Percentiles rank a stretch among this genome's conserved stretches.
These are phyloP conservation scores for Drosophila sordidula DNA, from an alignment of 2,888 invertebrate species.

Conservation along the genomic window DNA sequence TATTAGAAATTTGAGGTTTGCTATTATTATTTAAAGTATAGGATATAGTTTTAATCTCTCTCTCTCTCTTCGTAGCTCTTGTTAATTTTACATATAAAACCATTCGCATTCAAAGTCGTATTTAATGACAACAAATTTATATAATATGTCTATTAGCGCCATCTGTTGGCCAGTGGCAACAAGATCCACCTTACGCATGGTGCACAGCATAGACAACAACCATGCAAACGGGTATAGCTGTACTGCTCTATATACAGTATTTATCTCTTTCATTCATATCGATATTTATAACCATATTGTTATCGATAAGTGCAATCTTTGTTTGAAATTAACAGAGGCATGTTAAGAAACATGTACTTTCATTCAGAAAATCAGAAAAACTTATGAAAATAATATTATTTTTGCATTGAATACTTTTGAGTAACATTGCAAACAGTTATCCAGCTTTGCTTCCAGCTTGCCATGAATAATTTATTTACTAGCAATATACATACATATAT, in stretches of 20 bases:
- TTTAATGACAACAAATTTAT: not conserved
- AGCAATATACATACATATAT: too few species aligned
- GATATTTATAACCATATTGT: not conserved
- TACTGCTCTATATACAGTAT: not conserved
- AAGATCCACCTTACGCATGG: not conserved
- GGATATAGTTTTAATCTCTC: too few species aligned
- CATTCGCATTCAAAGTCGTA: not conserved
- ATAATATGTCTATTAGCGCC: conserved; percentile 15
- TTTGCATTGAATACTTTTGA: too few species aligned
- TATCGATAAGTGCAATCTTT: conserved; percentile 9
- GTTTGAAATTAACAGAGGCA: not conserved
- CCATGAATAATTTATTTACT: not conserved
- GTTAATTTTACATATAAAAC: not conserved
- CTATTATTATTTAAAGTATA: too few species aligned
- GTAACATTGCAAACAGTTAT: too few species aligned
- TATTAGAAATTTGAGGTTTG: too few species aligned
- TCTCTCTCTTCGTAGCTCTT: too few species aligned
- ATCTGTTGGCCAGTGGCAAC: conserved; percentile 23
- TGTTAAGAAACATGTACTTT: not conserved
- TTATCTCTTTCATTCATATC: conserved; percentile 12
- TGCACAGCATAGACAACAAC: conserved; percentile 14
- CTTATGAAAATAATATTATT: too few species aligned
- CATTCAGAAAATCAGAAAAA: too few species aligned
- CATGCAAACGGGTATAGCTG: not conserved
- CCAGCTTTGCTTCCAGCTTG: not conserved